phyloP scores from a whole-genome alignment of 2,797 vertebrate genomes.

The Tympanoctomys barrerae region DNA sequence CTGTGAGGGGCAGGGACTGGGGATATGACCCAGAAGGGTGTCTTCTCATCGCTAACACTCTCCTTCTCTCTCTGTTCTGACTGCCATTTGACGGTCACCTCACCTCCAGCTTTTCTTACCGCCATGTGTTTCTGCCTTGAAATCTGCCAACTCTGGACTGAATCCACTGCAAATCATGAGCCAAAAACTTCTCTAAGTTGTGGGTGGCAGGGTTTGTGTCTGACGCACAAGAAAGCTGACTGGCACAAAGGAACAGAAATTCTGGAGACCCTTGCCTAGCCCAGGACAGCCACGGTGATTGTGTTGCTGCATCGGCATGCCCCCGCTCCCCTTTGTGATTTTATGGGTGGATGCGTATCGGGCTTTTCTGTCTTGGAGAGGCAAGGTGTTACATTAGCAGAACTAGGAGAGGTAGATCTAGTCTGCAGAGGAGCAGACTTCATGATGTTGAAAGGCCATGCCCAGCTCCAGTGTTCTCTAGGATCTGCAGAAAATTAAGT shows the following conservation, averaged over 20 bases:
- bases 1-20: neutral
- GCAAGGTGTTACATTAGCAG: neutral
- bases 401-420: neutral
- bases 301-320: neutral
- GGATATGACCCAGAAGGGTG: neutral
- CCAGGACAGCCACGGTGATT: fast-evolving
- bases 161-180: neutral
- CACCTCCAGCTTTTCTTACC: neutral
- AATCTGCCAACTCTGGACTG: neutral
- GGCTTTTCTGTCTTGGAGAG: neutral
- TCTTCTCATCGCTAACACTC: neutral
- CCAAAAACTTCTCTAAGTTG: neutral
- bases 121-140: neutral
- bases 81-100: neutral
- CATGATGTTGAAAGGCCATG: neutral
- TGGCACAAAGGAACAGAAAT: neutral
- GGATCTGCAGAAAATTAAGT: neutral
- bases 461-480: neutral
- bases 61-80: neutral
- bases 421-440: neutral
- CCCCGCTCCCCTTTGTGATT: neutral
- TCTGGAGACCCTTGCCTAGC: neutral
- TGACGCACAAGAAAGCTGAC: neutral
- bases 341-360: neutral
- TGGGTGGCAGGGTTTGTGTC: neutral